A percentile compares a stretch with the other conserved stretches of the same genome.
Conservation (phyloP, 1,140 invertebrate genomes). For the Helicoverpa zea region DNA sequence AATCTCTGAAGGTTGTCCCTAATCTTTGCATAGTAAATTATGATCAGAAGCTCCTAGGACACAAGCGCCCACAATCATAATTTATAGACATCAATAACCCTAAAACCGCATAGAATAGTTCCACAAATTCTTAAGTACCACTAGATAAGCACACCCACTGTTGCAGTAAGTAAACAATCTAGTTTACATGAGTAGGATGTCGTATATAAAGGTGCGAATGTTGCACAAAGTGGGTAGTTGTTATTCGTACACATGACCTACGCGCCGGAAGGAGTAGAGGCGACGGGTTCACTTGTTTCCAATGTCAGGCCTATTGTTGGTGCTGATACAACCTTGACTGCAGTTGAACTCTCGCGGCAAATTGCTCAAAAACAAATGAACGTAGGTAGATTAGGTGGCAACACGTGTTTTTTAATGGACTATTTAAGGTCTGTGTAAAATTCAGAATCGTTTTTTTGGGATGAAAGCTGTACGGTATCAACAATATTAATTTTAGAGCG, state of each 20-base stretch:
- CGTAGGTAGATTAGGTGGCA: not conserved
- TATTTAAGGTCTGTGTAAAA: not conserved
- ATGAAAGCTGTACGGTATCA: too few species aligned
- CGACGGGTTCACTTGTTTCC: constrained; percentile 7
- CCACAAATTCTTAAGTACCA: not conserved
- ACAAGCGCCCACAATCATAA: too few species aligned
- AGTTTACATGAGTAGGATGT: constrained; percentile 24
- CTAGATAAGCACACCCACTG: not conserved
- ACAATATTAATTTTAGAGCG: not conserved
- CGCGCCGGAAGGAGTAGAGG: constrained; percentile 10
- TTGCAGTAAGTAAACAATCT: not conserved
- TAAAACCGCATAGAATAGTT: not conserved
- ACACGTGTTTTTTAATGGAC: not conserved
- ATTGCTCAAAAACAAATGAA: not conserved
- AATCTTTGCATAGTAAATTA: too few species aligned
- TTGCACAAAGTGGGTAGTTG: constrained; percentile 1
- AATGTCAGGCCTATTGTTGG: constrained; percentile 32
- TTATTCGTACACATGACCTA: constrained; percentile 29
- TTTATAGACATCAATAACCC: too few species aligned
- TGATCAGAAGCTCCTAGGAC: too few species aligned
- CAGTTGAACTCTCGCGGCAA: constrained; percentile 25
- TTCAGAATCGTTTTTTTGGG: too few species aligned
- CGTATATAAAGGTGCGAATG: constrained; percentile 28
- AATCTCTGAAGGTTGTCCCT: too few species aligned
- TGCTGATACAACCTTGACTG: constrained; percentile 27